These are phyloP conservation scores for Oncorhynchus tshawytscha DNA, from an alignment of 2,113 vertebrate genomes.

Conservation along the genomic window DNA sequence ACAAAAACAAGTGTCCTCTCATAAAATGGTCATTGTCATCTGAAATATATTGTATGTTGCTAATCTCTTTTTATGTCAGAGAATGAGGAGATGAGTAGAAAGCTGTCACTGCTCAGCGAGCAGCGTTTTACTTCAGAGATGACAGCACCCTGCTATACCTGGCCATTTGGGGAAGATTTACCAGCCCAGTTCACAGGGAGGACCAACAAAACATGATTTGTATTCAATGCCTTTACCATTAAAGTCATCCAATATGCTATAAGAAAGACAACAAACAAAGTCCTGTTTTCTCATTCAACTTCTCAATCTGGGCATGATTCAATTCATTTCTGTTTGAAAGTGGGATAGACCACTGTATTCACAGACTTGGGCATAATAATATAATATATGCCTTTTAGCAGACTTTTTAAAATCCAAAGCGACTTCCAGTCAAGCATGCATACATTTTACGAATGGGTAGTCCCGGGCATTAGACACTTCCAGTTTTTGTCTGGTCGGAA, in stretches of 20 bases:
- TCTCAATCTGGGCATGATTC: background rate
- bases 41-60: background rate
- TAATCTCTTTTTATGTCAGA: background rate
- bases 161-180: background rate
- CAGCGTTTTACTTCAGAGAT: background rate
- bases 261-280: background rate
- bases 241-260: background rate
- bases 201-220: background rate
- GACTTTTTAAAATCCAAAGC: no score
- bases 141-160: background rate
- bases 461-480: background rate
- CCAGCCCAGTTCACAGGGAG: background rate
- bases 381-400: no score
- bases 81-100: background rate
- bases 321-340: background rate
- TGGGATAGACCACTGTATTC: background rate
- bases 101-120: background rate
- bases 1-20: no score
- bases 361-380: background rate
- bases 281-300: no score
- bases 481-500: conserved; percentile 1
- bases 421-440: no score
- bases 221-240: background rate
- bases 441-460: no score
- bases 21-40: background rate